Base-by-base conservation (phyloP, 2,113 vertebrate species). In the Tragelaphus buxtoni region DNA sequence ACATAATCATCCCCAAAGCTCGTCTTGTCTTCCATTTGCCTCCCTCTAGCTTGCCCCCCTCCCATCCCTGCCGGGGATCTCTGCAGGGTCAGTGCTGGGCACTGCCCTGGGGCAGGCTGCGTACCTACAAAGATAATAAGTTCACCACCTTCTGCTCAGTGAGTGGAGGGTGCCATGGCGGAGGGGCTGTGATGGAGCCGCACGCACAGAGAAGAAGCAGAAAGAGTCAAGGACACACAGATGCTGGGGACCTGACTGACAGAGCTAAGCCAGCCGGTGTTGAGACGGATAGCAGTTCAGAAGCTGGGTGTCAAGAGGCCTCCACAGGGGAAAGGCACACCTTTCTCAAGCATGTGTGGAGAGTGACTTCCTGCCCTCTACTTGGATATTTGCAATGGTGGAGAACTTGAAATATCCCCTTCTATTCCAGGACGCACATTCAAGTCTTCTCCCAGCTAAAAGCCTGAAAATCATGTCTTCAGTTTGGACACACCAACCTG, bases 1-100 rank as follows among this genome's bases (percentile, higher is more conserved):
- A 97, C 97, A 96, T 96, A 98, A 98, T 97, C 97, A 97, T 98
- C 97, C 97, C 98, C 72, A 85, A 96, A 97, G 35, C 35, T 26
- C 88, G 97, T 97, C 58, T 8, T 4, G 61, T 32, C 45, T 42
- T 24, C 83, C 35, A 35, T 7, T 11, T 1, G 1, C 22, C 28
- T 18, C 16, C 20, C 13, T 13, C 20, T 4, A 16, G 17, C 26
- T 30, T 26, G 2, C 1, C 51, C 0, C 0, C 13, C n/a, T 16
- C 28, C 49, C 20, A 5, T 3, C 9, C 0, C 5, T 5, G n/a
- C 39, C 53, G 1, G 24, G 7, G 7, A 7, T 18, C 14, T 5
- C 1, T 0, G 4, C 18, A 49, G 45, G 60, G 11, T 42, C 51
- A 1, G 1, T 7, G 8, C 20, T 10, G 7, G 6, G 45, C 13